These are phyloP conservation scores for Somateria mollissima DNA, from an alignment of 2,797 vertebrate species.

Conservation along the genomic window DNA sequence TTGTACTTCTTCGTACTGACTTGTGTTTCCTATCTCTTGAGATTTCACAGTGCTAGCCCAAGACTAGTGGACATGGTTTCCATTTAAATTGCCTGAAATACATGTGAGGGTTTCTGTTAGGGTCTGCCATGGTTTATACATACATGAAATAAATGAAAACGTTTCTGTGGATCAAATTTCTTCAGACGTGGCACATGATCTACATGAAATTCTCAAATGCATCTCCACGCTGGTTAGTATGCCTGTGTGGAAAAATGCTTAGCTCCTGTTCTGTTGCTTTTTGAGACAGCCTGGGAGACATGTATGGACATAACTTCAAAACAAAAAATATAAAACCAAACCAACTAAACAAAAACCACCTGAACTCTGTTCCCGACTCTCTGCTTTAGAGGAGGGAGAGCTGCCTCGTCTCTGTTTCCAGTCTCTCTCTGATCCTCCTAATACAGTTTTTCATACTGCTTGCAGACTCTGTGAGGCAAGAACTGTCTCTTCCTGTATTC, in stretches of 20 bases:
- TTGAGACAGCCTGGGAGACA: background rate
- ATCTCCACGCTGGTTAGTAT: background rate
- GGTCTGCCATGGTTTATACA: background rate
- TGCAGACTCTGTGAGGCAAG: background rate
- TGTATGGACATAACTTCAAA: background rate
- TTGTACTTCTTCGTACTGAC: slow-evolving; percentile 15
- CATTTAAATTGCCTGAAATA: slow-evolving; percentile 15
- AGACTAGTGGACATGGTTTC: slow-evolving; percentile 15
- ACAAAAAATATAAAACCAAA: too few relatives aligned
- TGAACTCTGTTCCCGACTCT: background rate
- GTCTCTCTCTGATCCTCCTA: background rate
- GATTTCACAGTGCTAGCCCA: background rate
- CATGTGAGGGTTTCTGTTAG: background rate
- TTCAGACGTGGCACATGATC: background rate
- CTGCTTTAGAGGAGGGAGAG: background rate
- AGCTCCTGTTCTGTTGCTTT: background rate
- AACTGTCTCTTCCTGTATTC: background rate
- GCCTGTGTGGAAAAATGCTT: background rate
- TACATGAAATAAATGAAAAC: background rate
- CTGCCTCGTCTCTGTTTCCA: background rate
- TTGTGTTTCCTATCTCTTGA: slow-evolving; percentile 3
- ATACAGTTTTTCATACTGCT: background rate
- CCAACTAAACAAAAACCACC: too few relatives aligned
- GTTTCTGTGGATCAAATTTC: background rate
- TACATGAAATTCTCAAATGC: background rate